Conservation (phyloP, 2,797 vertebrate species). For the Tachyglossus aculeatus region DNA sequence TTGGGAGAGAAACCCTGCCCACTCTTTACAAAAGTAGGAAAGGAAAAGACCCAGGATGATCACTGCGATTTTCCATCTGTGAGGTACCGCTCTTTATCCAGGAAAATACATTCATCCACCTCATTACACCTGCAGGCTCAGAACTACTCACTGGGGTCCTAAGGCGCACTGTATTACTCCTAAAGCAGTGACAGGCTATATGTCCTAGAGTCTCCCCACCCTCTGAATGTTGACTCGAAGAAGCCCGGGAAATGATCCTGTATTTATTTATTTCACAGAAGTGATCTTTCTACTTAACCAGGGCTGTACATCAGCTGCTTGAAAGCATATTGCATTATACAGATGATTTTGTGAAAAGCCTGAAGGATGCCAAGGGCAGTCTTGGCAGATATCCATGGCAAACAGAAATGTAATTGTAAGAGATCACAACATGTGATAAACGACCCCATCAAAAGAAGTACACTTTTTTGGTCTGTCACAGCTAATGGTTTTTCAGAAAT, state of each 20-base stretch:
- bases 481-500: background rate
- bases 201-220: too few species aligned
- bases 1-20: too few species aligned
- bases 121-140: too few species aligned
- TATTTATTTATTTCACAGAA: constrained; percentile 37
- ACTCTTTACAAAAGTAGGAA: too few species aligned
- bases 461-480: background rate
- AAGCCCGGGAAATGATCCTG: constrained; percentile 24
- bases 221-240: constrained; percentile 24
- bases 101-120: too few species aligned
- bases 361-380: constrained; percentile 41
- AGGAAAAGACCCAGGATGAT: too few species aligned
- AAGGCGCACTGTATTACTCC: too few species aligned
- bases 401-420: constrained; percentile 30
- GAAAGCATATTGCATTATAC: constrained; percentile 43
- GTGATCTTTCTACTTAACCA: constrained; percentile 38
- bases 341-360: constrained; percentile 42
- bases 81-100: too few species aligned
- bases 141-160: too few species aligned
- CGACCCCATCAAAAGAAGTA: background rate
- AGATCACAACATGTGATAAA: constrained; percentile 18
- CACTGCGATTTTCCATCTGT: too few species aligned
- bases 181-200: too few species aligned
- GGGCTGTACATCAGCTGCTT: constrained; percentile 44
- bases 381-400: constrained; percentile 42